These are phyloP conservation scores for Diadegma fenestrale DNA, from an alignment of 2,888 invertebrate genomes.

Conservation along the genomic window DNA sequence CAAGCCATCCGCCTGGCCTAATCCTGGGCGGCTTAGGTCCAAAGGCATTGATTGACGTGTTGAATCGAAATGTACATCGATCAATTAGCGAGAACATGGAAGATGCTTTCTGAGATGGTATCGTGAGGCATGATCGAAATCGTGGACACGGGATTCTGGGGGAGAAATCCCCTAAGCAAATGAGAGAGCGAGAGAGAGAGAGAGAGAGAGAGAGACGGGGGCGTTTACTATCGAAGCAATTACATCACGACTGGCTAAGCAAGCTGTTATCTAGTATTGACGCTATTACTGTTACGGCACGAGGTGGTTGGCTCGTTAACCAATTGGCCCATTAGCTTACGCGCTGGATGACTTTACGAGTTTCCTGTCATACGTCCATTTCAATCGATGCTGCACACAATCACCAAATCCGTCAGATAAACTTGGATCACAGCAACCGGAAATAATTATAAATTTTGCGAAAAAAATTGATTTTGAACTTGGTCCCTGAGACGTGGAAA, in stretches of 20 bases:
- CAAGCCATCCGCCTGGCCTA: no score
- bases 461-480: no score
- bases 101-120: conserved; percentile 23
- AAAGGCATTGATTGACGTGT: background rate
- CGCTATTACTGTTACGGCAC: conserved; percentile 44
- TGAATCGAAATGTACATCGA: background rate
- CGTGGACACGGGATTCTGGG: background rate
- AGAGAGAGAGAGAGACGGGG: background rate
- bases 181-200: conserved; percentile 16
- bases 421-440: background rate
- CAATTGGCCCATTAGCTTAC: conserved; percentile 61
- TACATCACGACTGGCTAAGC: conserved; percentile 56
- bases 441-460: no score
- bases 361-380: conserved; percentile 45
- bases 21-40: no score
- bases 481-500: no score
- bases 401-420: conserved; percentile 11
- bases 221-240: conserved; percentile 51
- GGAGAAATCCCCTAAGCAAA: background rate
- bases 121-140: conserved; percentile 16
- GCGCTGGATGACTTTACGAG: conserved; percentile 50
- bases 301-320: conserved; percentile 62
- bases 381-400: conserved; percentile 34
- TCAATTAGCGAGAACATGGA: conserved; percentile 10
- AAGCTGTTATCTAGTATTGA: conserved; percentile 62